Conservation (phyloP, 2,113 vertebrate genomes). For the Poeciliopsis retropinna region DNA sequence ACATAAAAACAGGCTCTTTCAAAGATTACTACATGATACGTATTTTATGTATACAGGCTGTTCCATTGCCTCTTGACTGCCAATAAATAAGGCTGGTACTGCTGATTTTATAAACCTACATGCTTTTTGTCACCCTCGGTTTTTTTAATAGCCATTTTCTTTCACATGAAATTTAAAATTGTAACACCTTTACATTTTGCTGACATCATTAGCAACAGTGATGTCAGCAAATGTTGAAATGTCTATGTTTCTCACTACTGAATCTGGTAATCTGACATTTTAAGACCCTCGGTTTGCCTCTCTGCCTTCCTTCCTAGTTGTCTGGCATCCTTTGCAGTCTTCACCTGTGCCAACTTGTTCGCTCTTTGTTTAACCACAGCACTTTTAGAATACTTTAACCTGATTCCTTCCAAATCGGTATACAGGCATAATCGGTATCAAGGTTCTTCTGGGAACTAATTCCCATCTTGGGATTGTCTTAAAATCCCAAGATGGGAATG, state of each 20-base stretch:
- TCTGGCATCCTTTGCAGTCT: background rate
- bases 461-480: constrained; percentile 41
- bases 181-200: too few species aligned
- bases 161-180: background rate
- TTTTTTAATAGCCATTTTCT: too few species aligned
- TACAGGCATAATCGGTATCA: constrained; percentile 51
- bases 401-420: constrained; percentile 25
- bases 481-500: too few species aligned
- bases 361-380: constrained; percentile 25
- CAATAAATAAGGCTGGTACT: too few species aligned
- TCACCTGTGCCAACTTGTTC: background rate
- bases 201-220: too few species aligned
- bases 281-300: background rate
- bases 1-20: too few species aligned
- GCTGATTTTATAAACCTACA: too few species aligned
- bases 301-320: background rate
- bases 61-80: too few species aligned
- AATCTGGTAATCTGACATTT: background rate
- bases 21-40: too few species aligned
- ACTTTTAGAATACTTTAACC: background rate
- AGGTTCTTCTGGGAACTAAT: constrained; percentile 48
- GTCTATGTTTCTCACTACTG: too few species aligned
- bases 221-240: background rate
- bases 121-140: too few species aligned
- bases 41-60: too few species aligned